Evolutionary conservation across 2,888 invertebrate species (phyloP).

Genomic region (Ophraella communa): DNA sequence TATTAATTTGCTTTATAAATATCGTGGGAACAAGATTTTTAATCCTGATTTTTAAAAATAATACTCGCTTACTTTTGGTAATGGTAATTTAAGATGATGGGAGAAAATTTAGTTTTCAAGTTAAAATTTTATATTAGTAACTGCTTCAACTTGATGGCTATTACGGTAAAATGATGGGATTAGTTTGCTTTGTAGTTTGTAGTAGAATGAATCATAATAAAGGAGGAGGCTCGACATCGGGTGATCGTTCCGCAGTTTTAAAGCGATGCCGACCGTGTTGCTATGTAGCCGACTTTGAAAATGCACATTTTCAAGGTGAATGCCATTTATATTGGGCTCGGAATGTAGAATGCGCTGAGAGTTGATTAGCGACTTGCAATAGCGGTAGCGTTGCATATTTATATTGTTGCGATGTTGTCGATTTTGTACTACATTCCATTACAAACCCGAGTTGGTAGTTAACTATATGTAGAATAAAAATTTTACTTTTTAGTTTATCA

Average conservation of each 20-base stretch:
- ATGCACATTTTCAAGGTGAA: slow-evolving; percentile 40
- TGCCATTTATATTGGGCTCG: slow-evolving; percentile 39
- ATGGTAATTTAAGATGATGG: too few relatives aligned
- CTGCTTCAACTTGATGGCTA: not conserved
- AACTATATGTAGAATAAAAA: too few relatives aligned
- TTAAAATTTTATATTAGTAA: too few relatives aligned
- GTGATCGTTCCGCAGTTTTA: slow-evolving; percentile 6
- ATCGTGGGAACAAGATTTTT: too few relatives aligned
- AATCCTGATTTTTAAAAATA: too few relatives aligned
- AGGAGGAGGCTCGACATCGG: slow-evolving; percentile 21
- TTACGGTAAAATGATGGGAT: not conserved
- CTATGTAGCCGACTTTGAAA: slow-evolving; percentile 25
- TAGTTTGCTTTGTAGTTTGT: not conserved
- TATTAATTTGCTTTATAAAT: too few relatives aligned
- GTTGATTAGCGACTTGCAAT: slow-evolving; percentile 17
- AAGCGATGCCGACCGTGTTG: slow-evolving; percentile 1
- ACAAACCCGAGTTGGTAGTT: too few relatives aligned
- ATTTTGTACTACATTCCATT: slow-evolving; percentile 5
- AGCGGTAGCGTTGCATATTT: slow-evolving; percentile 19
- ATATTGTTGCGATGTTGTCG: slow-evolving; percentile 3
- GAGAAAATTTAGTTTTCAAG: too few relatives aligned
- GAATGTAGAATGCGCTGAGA: slow-evolving; percentile 17
- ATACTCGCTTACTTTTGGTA: too few relatives aligned
- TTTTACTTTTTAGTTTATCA: too few relatives aligned
- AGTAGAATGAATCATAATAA: slow-evolving; percentile 12